Base-by-base conservation (phyloP, 2,797 vertebrate species). In the Tokudaia tokunoshimensis region DNA sequence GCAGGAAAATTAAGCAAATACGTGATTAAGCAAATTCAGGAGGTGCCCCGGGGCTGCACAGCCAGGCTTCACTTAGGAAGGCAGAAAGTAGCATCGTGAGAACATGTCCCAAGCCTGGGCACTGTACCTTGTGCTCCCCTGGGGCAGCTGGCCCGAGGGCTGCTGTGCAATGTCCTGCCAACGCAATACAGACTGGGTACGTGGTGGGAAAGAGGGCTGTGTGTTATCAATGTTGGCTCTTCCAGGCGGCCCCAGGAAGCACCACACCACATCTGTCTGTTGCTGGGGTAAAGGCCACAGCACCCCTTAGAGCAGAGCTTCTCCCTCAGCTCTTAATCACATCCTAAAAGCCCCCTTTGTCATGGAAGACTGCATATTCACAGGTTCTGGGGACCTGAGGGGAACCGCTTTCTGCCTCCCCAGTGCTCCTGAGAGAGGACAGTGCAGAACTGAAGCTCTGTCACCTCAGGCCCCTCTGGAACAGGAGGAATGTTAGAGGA, bases 1-100 rank as follows among this genome's bases (percentile, higher is more conserved):
- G 81, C 65, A 44, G 76, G 84, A 44, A 59, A 65, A 76, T 50
- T 55, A 83, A 94, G 90, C 55, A 72, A 95, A 83, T 70, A 29
- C 0, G 50, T 59, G 24, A 65, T 76, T 47, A 47, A 76, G 55
- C 67, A 86, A 78, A 79, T 31, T 20, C 22, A 26, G 26, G 47
- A 4, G 11, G 17, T 37, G 15, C n/a, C 26, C 26, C 1, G 20
- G 6, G 75, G 31, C 74, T n/a, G 37, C 63, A 52, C 26, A 76
- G 57, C 17, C 19, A 41, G 80, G 55, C n/a, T 37, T 76, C 74
- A 26, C 4, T 20, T 4, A 24, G 67, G 76, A 50, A 79, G 70
- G 70, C 20, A 63, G 41, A 44, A 63, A 63, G 34, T 6, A 6
- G 37, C 9, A 2, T 24, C 4, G 34, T 1, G 34, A 47, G 29